Evolutionary conservation across 1,140 invertebrate species (phyloP).

Genomic region (Copidosoma floridanum): DNA sequence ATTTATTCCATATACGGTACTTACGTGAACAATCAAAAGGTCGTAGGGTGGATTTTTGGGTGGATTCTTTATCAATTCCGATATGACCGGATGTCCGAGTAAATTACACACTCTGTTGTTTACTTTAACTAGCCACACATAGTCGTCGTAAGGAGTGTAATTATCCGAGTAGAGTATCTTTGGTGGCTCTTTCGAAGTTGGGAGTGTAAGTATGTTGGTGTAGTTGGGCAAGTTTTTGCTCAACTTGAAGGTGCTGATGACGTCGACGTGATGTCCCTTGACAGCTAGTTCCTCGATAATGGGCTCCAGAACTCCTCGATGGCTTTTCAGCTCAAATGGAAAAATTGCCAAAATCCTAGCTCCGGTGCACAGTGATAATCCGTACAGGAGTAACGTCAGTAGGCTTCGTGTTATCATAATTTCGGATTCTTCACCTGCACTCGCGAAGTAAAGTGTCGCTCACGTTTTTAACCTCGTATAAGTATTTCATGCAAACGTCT

Average conservation of each 20-base stretch:
- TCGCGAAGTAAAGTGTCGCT: no score
- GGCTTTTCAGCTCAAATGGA: conserved; percentile 57
- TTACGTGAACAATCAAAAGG: conserved; percentile 35
- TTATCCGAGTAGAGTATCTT: no score
- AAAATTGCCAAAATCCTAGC: conserved; percentile 51
- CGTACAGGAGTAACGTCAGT: neutral
- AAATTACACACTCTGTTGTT: neutral
- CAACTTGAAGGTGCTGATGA: conserved; percentile 38
- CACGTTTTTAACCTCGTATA: no score
- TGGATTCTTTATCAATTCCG: conserved; percentile 34
- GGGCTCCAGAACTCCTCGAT: conserved; percentile 58
- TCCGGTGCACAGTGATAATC: conserved; percentile 5
- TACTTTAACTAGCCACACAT: neutral
- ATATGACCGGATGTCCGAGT: conserved; percentile 26
- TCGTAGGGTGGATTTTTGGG: conserved; percentile 38
- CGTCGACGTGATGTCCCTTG: conserved; percentile 54
- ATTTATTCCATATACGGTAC: neutral
- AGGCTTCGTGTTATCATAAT: no score
- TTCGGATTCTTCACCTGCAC: no score
- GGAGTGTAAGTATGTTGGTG: conserved; percentile 2
- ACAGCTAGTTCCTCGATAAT: conserved; percentile 53
- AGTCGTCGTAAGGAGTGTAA: no score
- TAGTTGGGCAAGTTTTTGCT: conserved; percentile 44
- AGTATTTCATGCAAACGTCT: no score
- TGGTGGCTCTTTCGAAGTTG: no score